Evolutionary conservation across 2,113 vertebrate genomes (phyloP), one percentile per base, ranked within the genome.

Genomic region (Microcebus griseorufus): DNA sequence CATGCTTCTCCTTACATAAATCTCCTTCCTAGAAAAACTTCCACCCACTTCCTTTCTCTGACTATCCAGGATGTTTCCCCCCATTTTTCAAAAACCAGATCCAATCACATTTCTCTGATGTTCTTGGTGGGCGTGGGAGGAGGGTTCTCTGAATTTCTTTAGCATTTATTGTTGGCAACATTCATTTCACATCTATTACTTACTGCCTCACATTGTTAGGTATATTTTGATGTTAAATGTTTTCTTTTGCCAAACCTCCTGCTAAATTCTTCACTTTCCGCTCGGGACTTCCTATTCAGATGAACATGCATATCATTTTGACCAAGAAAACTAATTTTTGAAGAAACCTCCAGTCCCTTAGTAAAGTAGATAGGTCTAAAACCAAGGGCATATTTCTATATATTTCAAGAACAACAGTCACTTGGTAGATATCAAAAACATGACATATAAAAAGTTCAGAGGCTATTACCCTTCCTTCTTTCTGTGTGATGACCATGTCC

Each of bases 381-480:
- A 70, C 18, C 53, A 94, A 84, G 42, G 62, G 27, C 7, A 37
- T 64, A 72, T 79, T 87, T 94, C 82, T 16, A 81, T 5, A 37
- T 64, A 76, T 73, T 87, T 94, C 82, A 13, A 81, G 29, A 53
- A 34, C 80, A 91, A 73, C 1, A 55, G 69, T 18, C 29, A 95
- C 29, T 69, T 84, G 32, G 9, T 64, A 23, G 48, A 75, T 87
- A 86, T 72, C 48, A 76, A 80, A 95, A 84, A 18, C 18, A 87
- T 9, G n/a, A 27, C 22, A 78, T 12, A 90, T 62, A 73, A 39
- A 79, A 88, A 25, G 23, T 12, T 96, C 80, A 89, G 60, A 93
- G 60, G 25, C 13, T 72, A 97, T 98, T 97, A 97, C 97, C 97
- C 48, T 94, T 97, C 18, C 18, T 93, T 90, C 81, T 62, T 93